Evolutionary conservation across 2,797 vertebrate species (phyloP).

Genomic region (Poeciliopsis turneri): DNA sequence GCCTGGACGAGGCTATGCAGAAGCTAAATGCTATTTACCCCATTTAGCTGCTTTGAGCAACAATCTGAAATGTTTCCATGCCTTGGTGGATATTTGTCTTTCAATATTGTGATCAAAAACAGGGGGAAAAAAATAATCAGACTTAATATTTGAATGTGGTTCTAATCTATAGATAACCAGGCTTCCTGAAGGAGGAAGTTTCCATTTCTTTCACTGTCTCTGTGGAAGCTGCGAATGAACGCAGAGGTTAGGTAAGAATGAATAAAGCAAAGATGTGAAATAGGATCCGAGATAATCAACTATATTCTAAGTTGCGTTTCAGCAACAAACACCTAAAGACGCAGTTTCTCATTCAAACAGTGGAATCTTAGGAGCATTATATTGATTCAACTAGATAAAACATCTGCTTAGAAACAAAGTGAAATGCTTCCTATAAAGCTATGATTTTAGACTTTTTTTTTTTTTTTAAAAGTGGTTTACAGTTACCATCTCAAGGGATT

Average conservation of each 20-base stretch:
- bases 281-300: background rate
- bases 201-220: background rate
- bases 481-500: background rate
- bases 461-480: background rate
- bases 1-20: slow-evolving; percentile 38
- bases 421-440: background rate
- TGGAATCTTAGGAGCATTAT: background rate
- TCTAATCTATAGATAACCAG: background rate
- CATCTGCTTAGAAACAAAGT: background rate
- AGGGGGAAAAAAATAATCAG: accelerated
- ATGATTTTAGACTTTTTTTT: background rate
- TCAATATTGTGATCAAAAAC: background rate
- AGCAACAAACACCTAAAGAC: background rate
- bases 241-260: background rate
- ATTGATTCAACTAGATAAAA: background rate
- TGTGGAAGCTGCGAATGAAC: background rate
- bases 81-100: background rate
- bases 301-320: background rate
- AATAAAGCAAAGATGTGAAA: background rate
- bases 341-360: background rate
- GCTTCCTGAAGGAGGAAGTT: background rate
- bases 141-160: background rate
- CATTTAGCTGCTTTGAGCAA: slow-evolving; percentile 38
- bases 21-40: background rate
- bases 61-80: slow-evolving; percentile 19